A percentile compares a stretch with the other conserved stretches of the same genome.
phyloP scores from a whole-genome alignment of 2,113 vertebrate species.

The Garra rufa region DNA sequence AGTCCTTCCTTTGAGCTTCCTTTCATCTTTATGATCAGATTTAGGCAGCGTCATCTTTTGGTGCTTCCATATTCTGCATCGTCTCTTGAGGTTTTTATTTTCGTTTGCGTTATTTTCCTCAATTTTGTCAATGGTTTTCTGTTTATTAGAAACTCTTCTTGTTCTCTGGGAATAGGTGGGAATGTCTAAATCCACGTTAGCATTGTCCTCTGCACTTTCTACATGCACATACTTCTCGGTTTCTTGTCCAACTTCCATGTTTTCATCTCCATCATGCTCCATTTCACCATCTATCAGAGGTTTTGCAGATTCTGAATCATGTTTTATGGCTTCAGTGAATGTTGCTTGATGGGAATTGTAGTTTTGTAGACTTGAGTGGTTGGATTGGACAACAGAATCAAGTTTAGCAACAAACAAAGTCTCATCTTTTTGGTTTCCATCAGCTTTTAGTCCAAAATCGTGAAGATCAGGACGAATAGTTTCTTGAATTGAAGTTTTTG shows the following conservation, averaged over 20 bases:
- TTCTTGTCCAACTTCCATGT: background rate
- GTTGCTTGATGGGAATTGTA: background rate
- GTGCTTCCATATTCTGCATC: background rate
- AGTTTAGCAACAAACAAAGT: background rate
- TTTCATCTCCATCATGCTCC: background rate
- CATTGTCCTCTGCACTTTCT: no score
- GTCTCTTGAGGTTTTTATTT: background rate
- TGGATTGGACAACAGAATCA: background rate
- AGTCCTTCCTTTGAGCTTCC: no score
- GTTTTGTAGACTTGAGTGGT: background rate
- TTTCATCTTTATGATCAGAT: background rate
- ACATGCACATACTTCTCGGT: fast-evolving
- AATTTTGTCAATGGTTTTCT: background rate
- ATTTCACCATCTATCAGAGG: background rate
- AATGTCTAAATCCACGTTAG: background rate
- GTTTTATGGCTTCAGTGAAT: background rate
- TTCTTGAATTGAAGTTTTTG: background rate
- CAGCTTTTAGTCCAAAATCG: background rate
- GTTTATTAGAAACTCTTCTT: background rate
- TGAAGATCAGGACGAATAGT: background rate
- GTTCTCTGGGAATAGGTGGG: background rate
- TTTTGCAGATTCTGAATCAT: background rate
- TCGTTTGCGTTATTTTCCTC: background rate
- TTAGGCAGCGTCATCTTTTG: background rate
- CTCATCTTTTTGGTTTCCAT: background rate